These are phyloP conservation scores for Bradypodion pumilum DNA, from an alignment of 2,797 vertebrate genomes.

Conservation along the genomic window DNA sequence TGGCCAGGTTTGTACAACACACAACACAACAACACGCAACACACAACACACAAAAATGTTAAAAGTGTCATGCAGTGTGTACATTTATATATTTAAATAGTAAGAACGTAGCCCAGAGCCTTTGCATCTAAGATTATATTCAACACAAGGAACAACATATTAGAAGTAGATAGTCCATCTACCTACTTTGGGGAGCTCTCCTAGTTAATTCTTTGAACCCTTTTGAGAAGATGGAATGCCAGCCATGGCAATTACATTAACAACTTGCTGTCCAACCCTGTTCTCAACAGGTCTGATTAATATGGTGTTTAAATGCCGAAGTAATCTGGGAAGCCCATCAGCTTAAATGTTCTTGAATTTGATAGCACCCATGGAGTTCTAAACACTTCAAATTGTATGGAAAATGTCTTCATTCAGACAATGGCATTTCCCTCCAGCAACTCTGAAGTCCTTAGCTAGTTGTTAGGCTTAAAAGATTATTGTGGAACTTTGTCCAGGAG, in stretches of 20 bases:
- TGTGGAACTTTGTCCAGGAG: neutral
- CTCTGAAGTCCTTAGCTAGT: neutral
- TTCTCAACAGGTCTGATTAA: slow-evolving; percentile 18
- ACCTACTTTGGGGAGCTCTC: neutral
- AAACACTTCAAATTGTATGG: neutral
- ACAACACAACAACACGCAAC: too few relatives aligned
- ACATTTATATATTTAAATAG: too few relatives aligned
- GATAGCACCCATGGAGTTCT: neutral
- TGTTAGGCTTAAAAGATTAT: neutral
- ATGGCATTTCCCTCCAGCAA: slow-evolving; percentile 12
- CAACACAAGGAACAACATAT: neutral
- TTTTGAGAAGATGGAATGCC: slow-evolving; percentile 8
- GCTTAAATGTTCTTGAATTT: neutral
- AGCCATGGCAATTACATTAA: slow-evolving; percentile 8
- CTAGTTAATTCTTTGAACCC: neutral
- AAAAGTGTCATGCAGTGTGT: too few relatives aligned
- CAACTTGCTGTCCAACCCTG: neutral
- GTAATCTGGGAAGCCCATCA: neutral
- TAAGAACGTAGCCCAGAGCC: too few relatives aligned
- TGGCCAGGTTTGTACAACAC: too few relatives aligned
- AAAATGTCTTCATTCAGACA: slow-evolving; percentile 25
- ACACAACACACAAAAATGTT: too few relatives aligned
- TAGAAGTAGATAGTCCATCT: neutral
- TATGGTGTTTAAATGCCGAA: neutral
- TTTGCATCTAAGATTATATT: neutral